Percentiles rank a stretch among this genome's conserved stretches.
phyloP scores from a whole-genome alignment of 2,113 vertebrate genomes.

The Australoheros scitulus region DNA sequence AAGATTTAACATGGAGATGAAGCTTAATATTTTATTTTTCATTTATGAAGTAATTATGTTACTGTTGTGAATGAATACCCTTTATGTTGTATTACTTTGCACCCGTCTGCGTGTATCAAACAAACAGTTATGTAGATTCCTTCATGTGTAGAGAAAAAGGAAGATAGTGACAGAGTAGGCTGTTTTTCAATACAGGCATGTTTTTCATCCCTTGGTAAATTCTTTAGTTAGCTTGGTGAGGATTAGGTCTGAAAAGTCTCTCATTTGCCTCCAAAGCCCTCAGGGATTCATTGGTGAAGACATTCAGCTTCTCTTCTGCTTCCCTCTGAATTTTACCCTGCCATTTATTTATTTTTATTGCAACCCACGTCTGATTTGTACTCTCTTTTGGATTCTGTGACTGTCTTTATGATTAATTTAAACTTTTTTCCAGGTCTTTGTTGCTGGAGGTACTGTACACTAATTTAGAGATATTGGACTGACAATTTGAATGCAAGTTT shows the following conservation, averaged over 20 bases:
- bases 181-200: conserved; percentile 47
- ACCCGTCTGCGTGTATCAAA: background rate
- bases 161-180: conserved; percentile 5
- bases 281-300: conserved; percentile 47
- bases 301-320: conserved; percentile 35
- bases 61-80: background rate
- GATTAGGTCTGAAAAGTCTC: conserved; percentile 66
- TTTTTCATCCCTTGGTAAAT: conserved; percentile 46
- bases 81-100: background rate
- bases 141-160: conserved; percentile 7
- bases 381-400: background rate
- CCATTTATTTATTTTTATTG: conserved; percentile 36
- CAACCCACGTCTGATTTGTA: conserved; percentile 36
- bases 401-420: conserved; percentile 20
- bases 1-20: background rate
- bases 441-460: conserved; percentile 25
- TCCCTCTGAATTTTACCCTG: conserved; percentile 35
- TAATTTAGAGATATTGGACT: conserved; percentile 25
- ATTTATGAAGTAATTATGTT: background rate
- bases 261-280: conserved; percentile 62
- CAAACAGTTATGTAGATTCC: background rate
- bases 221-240: conserved; percentile 58
- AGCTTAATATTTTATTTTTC: background rate
- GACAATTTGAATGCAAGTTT: conserved; percentile 10
- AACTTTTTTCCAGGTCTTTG: background rate